Percentiles rank a stretch among this genome's conserved stretches.
phyloP scores from a whole-genome alignment of 2,888 invertebrate species.

The Agrotis puta region DNA sequence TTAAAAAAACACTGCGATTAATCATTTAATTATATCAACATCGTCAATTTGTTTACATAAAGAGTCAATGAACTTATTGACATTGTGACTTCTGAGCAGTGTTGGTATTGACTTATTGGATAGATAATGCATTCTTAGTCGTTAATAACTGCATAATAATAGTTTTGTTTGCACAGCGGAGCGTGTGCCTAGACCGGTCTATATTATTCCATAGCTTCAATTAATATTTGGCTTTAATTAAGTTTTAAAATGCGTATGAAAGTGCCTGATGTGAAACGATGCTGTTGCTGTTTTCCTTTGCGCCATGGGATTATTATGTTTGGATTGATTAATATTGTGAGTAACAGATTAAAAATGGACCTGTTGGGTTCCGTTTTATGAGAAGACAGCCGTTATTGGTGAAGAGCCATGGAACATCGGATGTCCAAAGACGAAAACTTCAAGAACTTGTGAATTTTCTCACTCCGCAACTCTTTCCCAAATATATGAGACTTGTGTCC shows the following conservation, averaged over 20 bases:
- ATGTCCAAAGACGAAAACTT: too few species aligned
- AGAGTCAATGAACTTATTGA: constrained; percentile 66
- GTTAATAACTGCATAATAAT: constrained; percentile 57
- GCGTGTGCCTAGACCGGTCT: constrained; percentile 31
- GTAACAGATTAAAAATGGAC: constrained; percentile 57
- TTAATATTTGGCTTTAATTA: constrained; percentile 15
- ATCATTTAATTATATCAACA: constrained; percentile 57
- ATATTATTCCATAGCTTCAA: constrained; percentile 39
- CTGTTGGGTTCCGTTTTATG: not conserved
- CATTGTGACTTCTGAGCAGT: constrained; percentile 55
- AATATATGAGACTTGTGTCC: too few species aligned
- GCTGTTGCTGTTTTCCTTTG: constrained; percentile 85
- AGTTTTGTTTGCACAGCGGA: constrained; percentile 58
- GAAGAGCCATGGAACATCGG: not conserved
- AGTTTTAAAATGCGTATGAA: constrained; percentile 68
- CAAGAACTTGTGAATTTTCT: too few species aligned
- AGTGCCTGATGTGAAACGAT: constrained; percentile 83
- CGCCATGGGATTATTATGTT: constrained; percentile 85
- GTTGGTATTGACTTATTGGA: constrained; percentile 58
- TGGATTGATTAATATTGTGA: constrained; percentile 85
- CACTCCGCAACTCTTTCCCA: too few species aligned
- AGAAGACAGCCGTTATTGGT: not conserved
- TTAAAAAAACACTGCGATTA: constrained; percentile 50
- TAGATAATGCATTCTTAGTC: constrained; percentile 59
- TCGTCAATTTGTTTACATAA: constrained; percentile 53